Conservation (phyloP, 2,888 invertebrate genomes). For the Cephus nigrinus region DNA sequence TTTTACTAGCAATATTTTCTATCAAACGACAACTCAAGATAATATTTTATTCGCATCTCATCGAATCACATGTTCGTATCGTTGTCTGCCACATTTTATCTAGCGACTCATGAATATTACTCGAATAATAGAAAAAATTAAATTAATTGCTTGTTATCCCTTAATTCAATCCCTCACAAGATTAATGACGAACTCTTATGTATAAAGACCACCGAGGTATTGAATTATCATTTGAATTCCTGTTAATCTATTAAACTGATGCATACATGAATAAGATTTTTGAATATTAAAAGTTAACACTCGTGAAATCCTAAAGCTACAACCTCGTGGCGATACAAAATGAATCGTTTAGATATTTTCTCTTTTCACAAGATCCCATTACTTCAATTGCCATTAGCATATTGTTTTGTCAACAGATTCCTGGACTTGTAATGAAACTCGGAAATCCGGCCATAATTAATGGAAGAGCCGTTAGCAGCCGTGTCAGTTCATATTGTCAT, state of each 20-base stretch:
- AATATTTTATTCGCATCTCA: conserved; percentile 1
- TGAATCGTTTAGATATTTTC: neutral
- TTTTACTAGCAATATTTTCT: neutral
- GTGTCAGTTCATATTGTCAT: neutral
- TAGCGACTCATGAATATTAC: neutral
- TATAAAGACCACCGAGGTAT: neutral
- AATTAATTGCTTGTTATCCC: neutral
- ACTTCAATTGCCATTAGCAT: neutral
- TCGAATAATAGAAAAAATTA: neutral
- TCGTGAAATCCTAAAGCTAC: neutral
- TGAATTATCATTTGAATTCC: neutral
- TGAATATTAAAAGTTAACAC: neutral
- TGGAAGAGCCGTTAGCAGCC: neutral
- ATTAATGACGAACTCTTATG: neutral
- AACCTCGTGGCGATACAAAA: neutral
- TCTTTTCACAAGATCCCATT: neutral
- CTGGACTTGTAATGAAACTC: neutral
- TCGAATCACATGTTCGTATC: neutral
- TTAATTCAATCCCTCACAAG: neutral
- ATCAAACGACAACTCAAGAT: neutral
- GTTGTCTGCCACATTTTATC: neutral
- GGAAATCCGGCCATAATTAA: neutral
- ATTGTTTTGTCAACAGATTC: neutral
- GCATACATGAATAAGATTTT: neutral
- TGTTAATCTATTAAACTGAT: neutral